Evolutionary conservation across 2,113 vertebrate genomes (phyloP).

Genomic region (Odocoileus virginianus): DNA sequence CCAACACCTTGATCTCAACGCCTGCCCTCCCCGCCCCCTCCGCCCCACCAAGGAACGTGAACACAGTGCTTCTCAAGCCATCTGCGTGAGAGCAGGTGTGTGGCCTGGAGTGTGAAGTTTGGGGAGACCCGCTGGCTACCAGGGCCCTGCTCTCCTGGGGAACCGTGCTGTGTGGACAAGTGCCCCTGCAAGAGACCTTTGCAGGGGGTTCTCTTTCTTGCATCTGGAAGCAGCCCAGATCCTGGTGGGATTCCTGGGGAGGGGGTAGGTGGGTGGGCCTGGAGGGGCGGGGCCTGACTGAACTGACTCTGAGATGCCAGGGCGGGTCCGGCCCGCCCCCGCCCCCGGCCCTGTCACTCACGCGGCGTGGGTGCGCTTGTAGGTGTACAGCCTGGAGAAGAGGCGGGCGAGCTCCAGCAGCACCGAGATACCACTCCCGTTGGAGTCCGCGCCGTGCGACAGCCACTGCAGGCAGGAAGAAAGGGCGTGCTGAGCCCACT

Average conservation of each 20-base stretch:
- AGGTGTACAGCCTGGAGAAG: conserved; percentile 97
- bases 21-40: accelerated
- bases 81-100: neutral
- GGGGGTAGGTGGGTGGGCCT: neutral
- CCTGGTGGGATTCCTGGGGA: neutral
- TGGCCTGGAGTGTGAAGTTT: neutral
- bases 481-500: accelerated
- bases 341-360: conserved; percentile 64
- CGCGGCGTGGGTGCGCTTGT: conserved; percentile 96
- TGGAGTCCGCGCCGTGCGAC: conserved; percentile 95
- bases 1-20: neutral
- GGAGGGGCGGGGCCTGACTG: neutral
- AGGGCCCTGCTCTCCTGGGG: neutral
- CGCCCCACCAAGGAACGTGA: neutral
- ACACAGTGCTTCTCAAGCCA: too few species aligned
- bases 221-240: neutral
- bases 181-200: neutral
- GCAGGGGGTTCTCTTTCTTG: neutral
- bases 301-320: neutral
- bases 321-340: neutral
- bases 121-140: too few species aligned
- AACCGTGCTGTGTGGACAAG: accelerated
- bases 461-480: conserved; percentile 87
- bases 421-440: conserved; percentile 92
- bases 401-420: conserved; percentile 95